Evolutionary conservation across 2,797 vertebrate species (phyloP), one percentile per base, ranked within the genome.

Genomic region (Gymnocypris eckloni): DNA sequence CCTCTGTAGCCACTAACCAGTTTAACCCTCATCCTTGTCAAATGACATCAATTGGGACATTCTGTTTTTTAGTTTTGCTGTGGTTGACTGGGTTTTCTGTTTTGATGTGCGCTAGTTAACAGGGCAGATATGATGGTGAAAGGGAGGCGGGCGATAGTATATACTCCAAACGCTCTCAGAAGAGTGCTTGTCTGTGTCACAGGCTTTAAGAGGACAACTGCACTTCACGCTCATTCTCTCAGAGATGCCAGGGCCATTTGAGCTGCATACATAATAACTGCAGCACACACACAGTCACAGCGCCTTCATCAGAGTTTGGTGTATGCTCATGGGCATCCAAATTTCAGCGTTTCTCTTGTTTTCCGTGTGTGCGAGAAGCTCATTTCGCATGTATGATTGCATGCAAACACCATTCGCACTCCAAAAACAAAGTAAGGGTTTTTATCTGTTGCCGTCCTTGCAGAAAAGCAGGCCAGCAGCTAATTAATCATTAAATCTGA

Each of bases 401-500:
- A 54, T 48, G 79, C 72, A 87, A 71, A 81, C 80, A 75, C 87
- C 78, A 61, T 64, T 83, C 75, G 56, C 67, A 48, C 83, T 86
- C 61, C 15, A 22, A 86, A 82, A 86, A 88, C 83, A 87, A 88
- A 84, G 86, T 43, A 79, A 80, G 87, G 56, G 56, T 64, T 86
- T 90, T 83, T 89, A 86, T 84, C 64, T 43, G 79, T 86, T 80
- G 88, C 82, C 85, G 82, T 86, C 87, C 86, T 84, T 81, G 84
- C 59, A 28, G 81, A 88, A 90, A 91, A 91, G 86, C 83, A 89
- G 88, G 87, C 81, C 85, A 83, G 84, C 81, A 83, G 86, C 91
- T 89, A 91, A 89, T 90, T 81, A 91, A 88, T 89, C 89, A 91
- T 89, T 91, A 90, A 89, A 92, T 85, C 80, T 89, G 79, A 88